A percentile compares a stretch with the other conserved stretches of the same genome.
Conservation (phyloP, 2,797 vertebrate species). For the Todus mexicanus region DNA sequence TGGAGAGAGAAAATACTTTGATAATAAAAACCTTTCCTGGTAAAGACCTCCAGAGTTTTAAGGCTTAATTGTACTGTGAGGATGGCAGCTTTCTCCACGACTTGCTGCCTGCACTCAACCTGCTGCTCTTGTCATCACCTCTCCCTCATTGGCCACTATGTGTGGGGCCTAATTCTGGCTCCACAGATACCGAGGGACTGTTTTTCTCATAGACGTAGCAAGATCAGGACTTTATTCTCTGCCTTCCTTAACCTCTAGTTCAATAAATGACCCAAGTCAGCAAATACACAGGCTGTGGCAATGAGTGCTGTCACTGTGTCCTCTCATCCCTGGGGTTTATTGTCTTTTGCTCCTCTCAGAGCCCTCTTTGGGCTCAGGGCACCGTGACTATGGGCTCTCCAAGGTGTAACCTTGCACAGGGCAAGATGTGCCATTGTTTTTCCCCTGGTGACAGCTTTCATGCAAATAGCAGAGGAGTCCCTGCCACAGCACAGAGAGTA, state of each 20-base stretch:
- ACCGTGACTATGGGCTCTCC: neutral
- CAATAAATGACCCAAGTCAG: neutral
- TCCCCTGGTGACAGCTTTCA: neutral
- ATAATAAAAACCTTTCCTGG: neutral
- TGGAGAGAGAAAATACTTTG: neutral
- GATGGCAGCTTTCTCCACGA: neutral
- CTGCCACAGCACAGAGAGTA: accelerated
- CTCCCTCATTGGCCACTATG: accelerated
- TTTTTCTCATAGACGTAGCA: neutral
- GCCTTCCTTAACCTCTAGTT: neutral
- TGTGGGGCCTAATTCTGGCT: neutral
- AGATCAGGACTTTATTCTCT: neutral
- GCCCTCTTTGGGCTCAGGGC: neutral
- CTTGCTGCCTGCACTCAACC: neutral
- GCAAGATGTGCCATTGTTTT: neutral
- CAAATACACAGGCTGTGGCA: accelerated
- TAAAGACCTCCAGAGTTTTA: neutral
- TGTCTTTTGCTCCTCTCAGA: neutral
- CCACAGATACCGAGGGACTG: neutral
- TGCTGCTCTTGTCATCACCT: neutral
- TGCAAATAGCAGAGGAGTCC: neutral
- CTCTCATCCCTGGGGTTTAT: neutral
- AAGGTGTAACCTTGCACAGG: neutral
- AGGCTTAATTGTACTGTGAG: neutral
- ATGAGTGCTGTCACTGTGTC: neutral